Evolutionary conservation across 1,140 invertebrate genomes (phyloP), one percentile per base, ranked within the genome.

Genomic region (Hyposmocoma kahamanoa): DNA sequence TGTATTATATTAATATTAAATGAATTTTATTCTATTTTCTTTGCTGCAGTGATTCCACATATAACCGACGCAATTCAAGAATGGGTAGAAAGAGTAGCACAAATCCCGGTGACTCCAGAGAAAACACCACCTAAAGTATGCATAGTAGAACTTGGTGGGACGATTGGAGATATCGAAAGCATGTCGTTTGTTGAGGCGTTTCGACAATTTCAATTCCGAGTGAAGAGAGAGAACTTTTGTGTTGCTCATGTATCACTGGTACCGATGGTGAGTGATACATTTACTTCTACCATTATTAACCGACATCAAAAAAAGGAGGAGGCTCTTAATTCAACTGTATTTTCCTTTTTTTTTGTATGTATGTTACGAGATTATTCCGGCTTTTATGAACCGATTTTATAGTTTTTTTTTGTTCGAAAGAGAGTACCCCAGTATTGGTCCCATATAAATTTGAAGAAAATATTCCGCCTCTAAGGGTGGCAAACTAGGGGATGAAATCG

Each of bases 171-270:
- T 80, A 99, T 99, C 59, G 98, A 99, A 88, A 96, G 98, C 36
- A 99, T 99, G 97, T 96, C 97, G 11, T 99, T 99, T 88, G 95
- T 99, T 3, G 97, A 99, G 88, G 97, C 98, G n/a, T 99, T 99
- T 75, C 87, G 98, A 20, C 97, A 99, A 71, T 98, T 99, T 81
- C 97, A 98, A 74, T 98, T 98, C 74, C 86, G 94, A 53, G 96
- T 97, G 1, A 94, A 95, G 63, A 88, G 90, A 46, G 96, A 98
- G 71, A 98, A 98, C 72, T 97, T 99, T 72, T 97, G 96, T 82
- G 92, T 92, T 71, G 96, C 98, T 22, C 98, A 99, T 88, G 98
- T 99, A 1, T 98, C 97, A 9, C 87, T 99, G 20, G 91, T 99
- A 42, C 96, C 97, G 45, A 92, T 96, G 89, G 93, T 95, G 85